Evolutionary conservation across 2,113 vertebrate species (phyloP), one percentile per base, ranked within the genome.

Genomic region (Oenanthe melanoleuca): DNA sequence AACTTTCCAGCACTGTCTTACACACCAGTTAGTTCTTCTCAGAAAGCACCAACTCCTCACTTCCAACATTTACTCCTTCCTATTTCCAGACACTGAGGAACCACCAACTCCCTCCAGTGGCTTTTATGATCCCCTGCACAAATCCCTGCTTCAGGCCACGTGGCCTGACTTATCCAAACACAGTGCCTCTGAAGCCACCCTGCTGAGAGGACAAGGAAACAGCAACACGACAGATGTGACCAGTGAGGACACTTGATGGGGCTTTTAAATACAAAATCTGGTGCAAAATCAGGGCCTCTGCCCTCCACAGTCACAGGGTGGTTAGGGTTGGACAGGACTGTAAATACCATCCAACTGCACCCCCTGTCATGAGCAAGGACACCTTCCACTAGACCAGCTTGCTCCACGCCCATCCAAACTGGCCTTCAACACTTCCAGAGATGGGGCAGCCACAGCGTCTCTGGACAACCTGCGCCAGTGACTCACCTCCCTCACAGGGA

Each of bases 181-280:
- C 29, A 7, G 57, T 19, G 8, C 11, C n/a, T 7, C 42, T 9
- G 42, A 57, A 70, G 81, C 77, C 31, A 33, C 59, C 14, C 50
- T 14, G n/a, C 3, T 4, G 34, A 13, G 20, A 7, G 25, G 19
- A 6, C 60, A 9, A 19, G 34, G 37, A 25, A 34, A 5, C 22
- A 12, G 8, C 1, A 17, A 17, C 14, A 1, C 20, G 12, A 7
- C 2, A 28, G 2, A 3, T 1, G 19, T 8, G 8, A 16, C 29
- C 47, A 14, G 1, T 3, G 3, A 5, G 22, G 23, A 45, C 52
- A 26, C n/a, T 6, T 6, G 9, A 16, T 3, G 9, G 20, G 5
- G 19, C 12, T 38, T 63, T 34, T 21, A 23, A 29, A 24, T 5
- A 10, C 75, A 42, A 12, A 31, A 37, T 2, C 23, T 9, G 20